phyloP scores from a whole-genome alignment of 2,113 vertebrate species.

The Sciurus niger region DNA sequence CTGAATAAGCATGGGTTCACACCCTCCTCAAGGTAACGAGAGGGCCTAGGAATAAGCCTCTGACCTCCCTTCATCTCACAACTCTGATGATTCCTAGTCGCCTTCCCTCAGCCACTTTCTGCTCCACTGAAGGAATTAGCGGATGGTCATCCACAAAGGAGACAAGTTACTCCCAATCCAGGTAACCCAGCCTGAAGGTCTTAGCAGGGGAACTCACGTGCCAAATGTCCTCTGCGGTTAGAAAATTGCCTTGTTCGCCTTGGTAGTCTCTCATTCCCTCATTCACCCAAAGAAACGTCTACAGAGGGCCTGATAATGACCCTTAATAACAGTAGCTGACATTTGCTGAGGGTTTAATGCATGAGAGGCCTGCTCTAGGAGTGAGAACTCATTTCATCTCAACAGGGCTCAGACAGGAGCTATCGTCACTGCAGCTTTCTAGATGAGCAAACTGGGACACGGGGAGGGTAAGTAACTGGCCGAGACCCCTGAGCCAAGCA shows the following conservation, averaged over 20 bases:
- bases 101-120: background rate
- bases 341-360: background rate
- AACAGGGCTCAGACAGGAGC: background rate
- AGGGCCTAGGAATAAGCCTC: background rate
- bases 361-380: background rate
- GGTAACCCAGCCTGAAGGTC: background rate
- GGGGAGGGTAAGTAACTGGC: background rate
- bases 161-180: too few relatives aligned
- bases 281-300: slow-evolving; percentile 19
- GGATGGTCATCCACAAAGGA: background rate
- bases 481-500: slow-evolving; percentile 17
- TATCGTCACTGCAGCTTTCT: background rate
- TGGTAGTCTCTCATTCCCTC: background rate
- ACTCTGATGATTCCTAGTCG: background rate
- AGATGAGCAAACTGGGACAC: background rate
- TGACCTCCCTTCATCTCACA: background rate
- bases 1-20: background rate
- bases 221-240: background rate
- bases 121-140: background rate
- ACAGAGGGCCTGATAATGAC: background rate
- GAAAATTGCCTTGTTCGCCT: background rate
- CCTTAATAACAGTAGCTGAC: background rate
- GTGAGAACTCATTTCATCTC: slow-evolving; percentile 20
- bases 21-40: background rate
- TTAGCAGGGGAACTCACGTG: background rate